Percentiles rank a stretch among this genome's conserved stretches.
These are phyloP conservation scores for Rhadinocentrus ornatus DNA, from an alignment of 2,797 vertebrate genomes.

Conservation along the genomic window DNA sequence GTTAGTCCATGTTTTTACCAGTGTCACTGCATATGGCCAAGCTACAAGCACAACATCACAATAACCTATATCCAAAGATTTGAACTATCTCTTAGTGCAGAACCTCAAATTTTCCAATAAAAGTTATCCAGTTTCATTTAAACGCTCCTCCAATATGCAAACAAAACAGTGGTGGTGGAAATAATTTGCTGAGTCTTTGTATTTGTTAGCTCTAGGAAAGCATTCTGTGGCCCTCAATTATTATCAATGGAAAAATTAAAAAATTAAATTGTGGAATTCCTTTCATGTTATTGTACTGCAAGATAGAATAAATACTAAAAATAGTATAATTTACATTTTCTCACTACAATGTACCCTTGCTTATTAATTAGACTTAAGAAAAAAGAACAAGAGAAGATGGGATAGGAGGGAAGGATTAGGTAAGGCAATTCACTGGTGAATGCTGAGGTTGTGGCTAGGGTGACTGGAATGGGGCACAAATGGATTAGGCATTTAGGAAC, in stretches of 20 bases:
- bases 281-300: not conserved
- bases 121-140: not conserved
- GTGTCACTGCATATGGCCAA: too few species aligned
- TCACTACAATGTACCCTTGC: not conserved
- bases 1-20: too few species aligned
- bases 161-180: not conserved
- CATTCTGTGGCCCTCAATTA: not conserved
- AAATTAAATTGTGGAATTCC: not conserved
- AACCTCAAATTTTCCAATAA: not conserved
- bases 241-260: not conserved
- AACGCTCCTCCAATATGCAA: not conserved
- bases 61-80: not conserved
- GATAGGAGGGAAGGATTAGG: not conserved
- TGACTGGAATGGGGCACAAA: conserved; percentile 50
- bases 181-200: not conserved
- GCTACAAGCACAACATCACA: not conserved
- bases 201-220: not conserved
- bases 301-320: not conserved
- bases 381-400: not conserved
- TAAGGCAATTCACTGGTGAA: not conserved
- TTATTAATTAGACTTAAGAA: not conserved
- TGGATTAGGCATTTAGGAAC: conserved; percentile 50
- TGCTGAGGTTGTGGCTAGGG: conserved; percentile 15
- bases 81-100: not conserved
- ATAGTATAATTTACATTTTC: not conserved